Base-by-base conservation (phyloP, 1,140 invertebrate genomes). In the Ips typographus region DNA sequence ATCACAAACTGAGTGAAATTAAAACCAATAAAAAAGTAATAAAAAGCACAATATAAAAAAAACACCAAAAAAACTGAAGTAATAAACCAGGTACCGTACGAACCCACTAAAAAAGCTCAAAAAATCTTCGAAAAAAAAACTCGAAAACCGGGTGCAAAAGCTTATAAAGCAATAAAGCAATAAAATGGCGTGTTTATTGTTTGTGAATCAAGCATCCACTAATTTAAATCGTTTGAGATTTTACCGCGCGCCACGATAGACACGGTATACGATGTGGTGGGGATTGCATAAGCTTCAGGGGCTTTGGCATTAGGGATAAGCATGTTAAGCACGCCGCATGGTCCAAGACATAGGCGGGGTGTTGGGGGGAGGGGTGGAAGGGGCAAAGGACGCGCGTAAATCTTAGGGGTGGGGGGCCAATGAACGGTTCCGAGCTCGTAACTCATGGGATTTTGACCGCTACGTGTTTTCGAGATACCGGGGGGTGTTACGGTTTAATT, bases 181-280 rank as follows among this genome's bases (percentile, higher is more conserved):
- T 59, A 61, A 71, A 58, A 65, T 65, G 52, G 62, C 57, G 69
- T 71, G 71, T 74, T 72, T 71, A 65, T 75, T 71, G 74, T 72
- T 75, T 73, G 69, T 73, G 65, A 65, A 71, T 74, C 71, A 70
- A 61, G 47, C 71, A 68, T 72, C 71, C 56, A 77, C 76, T 77
- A 75, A 77, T 74, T 77, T 74, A 73, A 71, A 75, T 73, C 71
- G 67, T 75, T 75, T 74, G 70, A 73, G 70, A 69, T 73, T 72
- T 71, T 75, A 70, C 73, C 70, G 70, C 73, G 69, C 65, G 58
- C 65, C 47, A 60, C 65, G 58, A 52, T 69, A 65, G 64, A 70
- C 63, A 67, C 71, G 55, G 40, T 55, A 67, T 59, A 70, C 57
- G 41, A 51, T 44, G 61, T 70, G 58, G 75, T 42, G 71, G 73